Evolutionary conservation across 1,140 invertebrate genomes (phyloP).

Genomic region (Octopus sinensis): DNA sequence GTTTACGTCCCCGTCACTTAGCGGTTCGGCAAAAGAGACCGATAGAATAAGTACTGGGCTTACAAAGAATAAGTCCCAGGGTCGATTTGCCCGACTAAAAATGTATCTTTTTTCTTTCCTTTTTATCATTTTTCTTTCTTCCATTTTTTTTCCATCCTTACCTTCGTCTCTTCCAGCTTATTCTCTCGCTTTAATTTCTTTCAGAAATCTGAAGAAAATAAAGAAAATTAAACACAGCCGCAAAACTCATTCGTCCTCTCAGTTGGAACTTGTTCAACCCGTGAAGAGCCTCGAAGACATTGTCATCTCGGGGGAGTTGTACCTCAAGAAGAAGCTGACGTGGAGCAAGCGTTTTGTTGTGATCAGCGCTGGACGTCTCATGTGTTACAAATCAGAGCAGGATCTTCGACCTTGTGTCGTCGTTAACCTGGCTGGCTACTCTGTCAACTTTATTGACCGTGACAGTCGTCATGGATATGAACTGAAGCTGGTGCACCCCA

Average conservation of each 20-base stretch:
- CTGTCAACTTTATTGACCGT: slow-evolving; percentile 28
- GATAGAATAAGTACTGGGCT: too few species aligned
- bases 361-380: slow-evolving; percentile 35
- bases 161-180: too few species aligned
- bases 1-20: too few species aligned
- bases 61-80: too few species aligned
- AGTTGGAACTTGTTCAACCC: slow-evolving; percentile 38
- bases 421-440: slow-evolving; percentile 35
- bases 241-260: slow-evolving; percentile 33
- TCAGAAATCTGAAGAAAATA: slow-evolving; percentile 35
- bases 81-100: too few species aligned
- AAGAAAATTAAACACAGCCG: slow-evolving; percentile 28
- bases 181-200: neutral
- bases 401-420: slow-evolving; percentile 32
- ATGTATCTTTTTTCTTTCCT: too few species aligned
- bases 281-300: slow-evolving; percentile 36
- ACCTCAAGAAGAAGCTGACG: slow-evolving; percentile 38
- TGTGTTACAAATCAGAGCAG: slow-evolving; percentile 43
- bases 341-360: slow-evolving; percentile 39
- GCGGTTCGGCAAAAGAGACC: too few species aligned
- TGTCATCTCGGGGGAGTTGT: slow-evolving; percentile 37
- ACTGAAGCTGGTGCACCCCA: slow-evolving; percentile 34
- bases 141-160: too few species aligned
- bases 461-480: slow-evolving; percentile 37
- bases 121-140: too few species aligned